phyloP scores from a whole-genome alignment of 2,113 vertebrate genomes.

The Hystrix brachyura region DNA sequence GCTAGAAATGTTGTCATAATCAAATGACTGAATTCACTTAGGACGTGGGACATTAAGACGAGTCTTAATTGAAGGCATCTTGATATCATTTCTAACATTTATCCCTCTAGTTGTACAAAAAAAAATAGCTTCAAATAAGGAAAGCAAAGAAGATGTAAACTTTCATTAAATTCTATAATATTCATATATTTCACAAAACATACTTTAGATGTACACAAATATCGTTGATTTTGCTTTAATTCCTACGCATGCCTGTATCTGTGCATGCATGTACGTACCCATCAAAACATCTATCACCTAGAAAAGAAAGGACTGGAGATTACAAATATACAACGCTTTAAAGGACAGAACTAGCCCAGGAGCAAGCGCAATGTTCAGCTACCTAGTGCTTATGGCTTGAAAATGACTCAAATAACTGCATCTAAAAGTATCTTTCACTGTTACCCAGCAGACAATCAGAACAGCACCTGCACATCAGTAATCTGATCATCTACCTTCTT shows the following conservation, averaged over 20 bases:
- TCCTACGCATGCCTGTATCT: too few relatives aligned
- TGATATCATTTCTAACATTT: not conserved
- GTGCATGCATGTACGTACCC: too few relatives aligned
- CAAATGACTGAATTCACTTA: not conserved
- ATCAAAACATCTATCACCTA: not conserved
- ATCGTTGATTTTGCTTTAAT: not conserved
- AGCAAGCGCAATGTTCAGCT: accelerated
- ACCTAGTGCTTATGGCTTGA: accelerated
- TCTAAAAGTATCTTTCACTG: too few relatives aligned
- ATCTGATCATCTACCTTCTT: accelerated
- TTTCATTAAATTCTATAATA: not conserved
- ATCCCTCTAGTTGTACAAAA: not conserved
- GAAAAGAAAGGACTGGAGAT: not conserved
- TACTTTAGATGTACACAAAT: too few relatives aligned
- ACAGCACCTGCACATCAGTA: accelerated
- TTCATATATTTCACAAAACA: not conserved
- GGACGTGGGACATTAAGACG: not conserved
- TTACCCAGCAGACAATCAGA: not conserved
- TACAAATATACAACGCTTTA: not conserved
- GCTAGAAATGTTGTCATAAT: not conserved
- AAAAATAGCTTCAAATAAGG: not conserved
- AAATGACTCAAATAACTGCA: too few relatives aligned
- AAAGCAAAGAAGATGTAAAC: not conserved
- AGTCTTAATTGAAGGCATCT: not conserved
- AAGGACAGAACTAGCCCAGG: accelerated